Conservation (phyloP, 2,113 vertebrate genomes). For the Pitta sordida region DNA sequence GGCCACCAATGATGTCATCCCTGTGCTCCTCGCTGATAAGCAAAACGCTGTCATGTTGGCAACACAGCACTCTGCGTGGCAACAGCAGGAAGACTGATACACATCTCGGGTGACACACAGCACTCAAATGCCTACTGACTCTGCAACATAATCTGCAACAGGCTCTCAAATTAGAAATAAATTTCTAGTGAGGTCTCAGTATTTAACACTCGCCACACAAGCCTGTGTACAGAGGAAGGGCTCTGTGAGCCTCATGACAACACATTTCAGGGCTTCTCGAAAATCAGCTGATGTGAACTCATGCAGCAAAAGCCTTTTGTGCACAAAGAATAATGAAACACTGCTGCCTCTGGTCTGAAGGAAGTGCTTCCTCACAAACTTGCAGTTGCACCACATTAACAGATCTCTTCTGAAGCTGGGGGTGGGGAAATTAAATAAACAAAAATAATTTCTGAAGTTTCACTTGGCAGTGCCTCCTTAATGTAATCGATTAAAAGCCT, state of each 20-base stretch:
- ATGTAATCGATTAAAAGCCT: neutral
- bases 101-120: neutral
- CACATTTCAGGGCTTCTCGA: neutral
- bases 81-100: neutral
- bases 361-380: neutral
- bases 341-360: neutral
- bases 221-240: neutral
- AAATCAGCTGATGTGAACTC: constrained; percentile 23
- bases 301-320: neutral
- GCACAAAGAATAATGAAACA: neutral
- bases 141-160: neutral
- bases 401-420: neutral
- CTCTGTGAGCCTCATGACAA: neutral
- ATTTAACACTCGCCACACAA: neutral
- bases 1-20: constrained; percentile 56
- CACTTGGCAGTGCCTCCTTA: neutral
- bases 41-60: neutral
- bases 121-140: neutral
- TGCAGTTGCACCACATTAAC: neutral
- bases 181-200: neutral
- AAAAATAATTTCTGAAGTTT: neutral
- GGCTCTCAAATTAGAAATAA: neutral
- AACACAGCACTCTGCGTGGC: neutral
- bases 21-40: neutral
- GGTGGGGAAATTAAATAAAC: neutral